Percentiles rank a stretch among this genome's conserved stretches.
Conservation (phyloP, 2,888 invertebrate genomes). For the Enchytraeus crypticus region DNA sequence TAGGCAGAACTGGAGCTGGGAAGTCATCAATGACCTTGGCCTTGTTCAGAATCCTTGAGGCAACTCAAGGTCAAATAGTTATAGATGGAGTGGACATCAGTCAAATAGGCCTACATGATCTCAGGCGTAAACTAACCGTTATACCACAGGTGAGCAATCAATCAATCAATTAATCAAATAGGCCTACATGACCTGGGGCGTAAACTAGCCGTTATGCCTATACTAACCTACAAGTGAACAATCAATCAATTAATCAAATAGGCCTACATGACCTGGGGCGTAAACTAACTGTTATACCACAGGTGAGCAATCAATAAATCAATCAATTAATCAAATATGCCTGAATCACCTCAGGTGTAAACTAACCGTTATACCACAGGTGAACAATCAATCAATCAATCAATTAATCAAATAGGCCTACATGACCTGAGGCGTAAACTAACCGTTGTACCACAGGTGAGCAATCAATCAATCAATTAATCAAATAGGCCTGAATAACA, state of each 20-base stretch:
- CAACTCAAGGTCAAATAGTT: slow-evolving; percentile 34
- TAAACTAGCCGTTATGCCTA: too few relatives aligned
- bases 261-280: slow-evolving; percentile 30
- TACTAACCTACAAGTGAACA: too few relatives aligned
- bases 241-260: slow-evolving; percentile 31
- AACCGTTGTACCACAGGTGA: too few relatives aligned
- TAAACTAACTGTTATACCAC: slow-evolving; percentile 30
- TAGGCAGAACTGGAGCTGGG: slow-evolving; percentile 45
- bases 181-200: too few relatives aligned
- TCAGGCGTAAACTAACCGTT: slow-evolving; percentile 32
- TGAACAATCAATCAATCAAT: too few relatives aligned
- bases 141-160: slow-evolving; percentile 23
- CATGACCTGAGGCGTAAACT: too few relatives aligned
- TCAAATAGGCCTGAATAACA: too few relatives aligned
- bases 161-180: not conserved
- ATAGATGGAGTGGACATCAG: slow-evolving; percentile 38
- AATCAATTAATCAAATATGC: too few relatives aligned
- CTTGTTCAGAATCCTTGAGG: slow-evolving; percentile 41
- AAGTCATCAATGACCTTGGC: slow-evolving; percentile 41
- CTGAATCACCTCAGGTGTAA: not conserved
- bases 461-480: too few relatives aligned
- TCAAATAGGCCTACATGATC: slow-evolving; percentile 26
- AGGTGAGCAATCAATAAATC: too few relatives aligned
- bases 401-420: too few relatives aligned
- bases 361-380: too few relatives aligned